These are phyloP conservation scores for Punctoribates punctum DNA, from an alignment of 2,888 invertebrate genomes.

Conservation along the genomic window DNA sequence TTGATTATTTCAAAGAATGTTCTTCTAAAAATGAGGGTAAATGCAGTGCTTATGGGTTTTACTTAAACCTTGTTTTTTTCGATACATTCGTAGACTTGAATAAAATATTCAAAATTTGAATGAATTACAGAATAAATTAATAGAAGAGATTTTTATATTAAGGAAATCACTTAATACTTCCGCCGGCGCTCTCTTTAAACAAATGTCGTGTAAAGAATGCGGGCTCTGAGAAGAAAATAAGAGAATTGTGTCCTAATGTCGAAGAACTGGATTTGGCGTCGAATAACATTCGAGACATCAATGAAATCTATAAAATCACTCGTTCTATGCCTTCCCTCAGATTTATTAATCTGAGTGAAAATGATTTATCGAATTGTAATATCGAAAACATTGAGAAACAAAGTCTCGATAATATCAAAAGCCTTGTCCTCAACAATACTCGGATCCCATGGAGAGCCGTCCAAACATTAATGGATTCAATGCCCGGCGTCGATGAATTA, in stretches of 20 bases:
- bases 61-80: too few relatives aligned
- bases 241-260: constrained; percentile 80
- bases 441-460: constrained; percentile 79
- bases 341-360: constrained; percentile 88
- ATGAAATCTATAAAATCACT: constrained; percentile 80
- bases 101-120: background rate
- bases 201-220: constrained; percentile 87
- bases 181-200: constrained; percentile 69
- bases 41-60: too few relatives aligned
- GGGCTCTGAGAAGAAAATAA: constrained; percentile 73
- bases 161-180: constrained; percentile 49
- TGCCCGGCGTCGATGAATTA: constrained; percentile 62
- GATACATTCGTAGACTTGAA: background rate
- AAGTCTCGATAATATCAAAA: constrained; percentile 37
- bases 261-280: constrained; percentile 89
- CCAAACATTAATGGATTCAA: constrained; percentile 63
- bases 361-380: constrained; percentile 59
- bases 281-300: constrained; percentile 81
- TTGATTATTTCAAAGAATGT: too few relatives aligned
- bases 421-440: constrained; percentile 79
- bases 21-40: too few relatives aligned
- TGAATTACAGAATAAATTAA: background rate
- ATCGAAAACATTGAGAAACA: constrained; percentile 34
- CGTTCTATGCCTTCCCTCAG: constrained; percentile 81
- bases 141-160: background rate